Evolutionary conservation across 2,113 vertebrate species (phyloP), one percentile per base, ranked within the genome.

Genomic region (Lophius piscatorius): DNA sequence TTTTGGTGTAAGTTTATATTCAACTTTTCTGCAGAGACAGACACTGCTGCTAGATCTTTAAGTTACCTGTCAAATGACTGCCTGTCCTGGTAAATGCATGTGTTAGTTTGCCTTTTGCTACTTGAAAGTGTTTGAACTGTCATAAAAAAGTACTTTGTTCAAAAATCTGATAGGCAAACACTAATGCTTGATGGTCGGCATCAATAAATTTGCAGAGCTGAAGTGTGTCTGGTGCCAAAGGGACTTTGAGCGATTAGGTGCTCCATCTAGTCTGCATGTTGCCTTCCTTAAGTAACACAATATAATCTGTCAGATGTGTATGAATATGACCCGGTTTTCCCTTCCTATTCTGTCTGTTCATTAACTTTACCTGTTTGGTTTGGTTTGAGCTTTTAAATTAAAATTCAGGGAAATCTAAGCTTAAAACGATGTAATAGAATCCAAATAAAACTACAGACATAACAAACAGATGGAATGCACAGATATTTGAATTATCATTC

Each of bases 211-310:
- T 28, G 16, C 21, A 38, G 17, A 21, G 12, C n/a, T 35, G 21
- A 31, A 17, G 13, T 26, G 42, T 29, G 34, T 48, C 46, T 28
- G 39, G 17, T 38, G 42, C 42, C 12, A 24, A 65, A 46, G 1
- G 18, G 24, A 65, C 49, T 64, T 52, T 55, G 40, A 45, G 11
- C 24, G 0, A 21, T 22, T 16, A 21, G 28, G 41, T 17, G 10
- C 2, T 34, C 21, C 39, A 1, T 54, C 9, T 28, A 2, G 1
- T 26, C 4, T 13, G 6, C 5, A 16, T 17, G 20, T 24, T 35
- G 9, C 31, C 29, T 29, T 5, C 12, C 9, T 12, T 13, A 40
- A 21, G 34, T 39, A 35, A 44, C 34, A 48, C 23, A 21, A 61
- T 31, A 16, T 48, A 21, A 9, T 6, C 12, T 20, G 23, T 47